These are phyloP conservation scores for Rhodeus uyekii DNA, from an alignment of 2,797 vertebrate genomes.

Conservation along the genomic window DNA sequence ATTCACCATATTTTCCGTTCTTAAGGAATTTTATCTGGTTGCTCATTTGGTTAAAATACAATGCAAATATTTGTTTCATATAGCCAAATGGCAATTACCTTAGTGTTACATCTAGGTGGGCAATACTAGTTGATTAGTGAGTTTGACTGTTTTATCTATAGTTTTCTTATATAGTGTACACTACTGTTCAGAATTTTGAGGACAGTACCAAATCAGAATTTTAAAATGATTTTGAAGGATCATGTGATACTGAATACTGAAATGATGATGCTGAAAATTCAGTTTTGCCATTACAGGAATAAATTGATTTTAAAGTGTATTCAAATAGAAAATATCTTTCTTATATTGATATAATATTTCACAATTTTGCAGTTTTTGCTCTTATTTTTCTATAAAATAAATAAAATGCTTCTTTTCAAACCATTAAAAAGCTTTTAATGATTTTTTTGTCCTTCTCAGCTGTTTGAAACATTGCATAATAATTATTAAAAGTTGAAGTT, in stretches of 20 bases:
- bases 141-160: too few species aligned
- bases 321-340: not conserved
- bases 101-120: not conserved
- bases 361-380: not conserved
- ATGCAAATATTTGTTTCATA: not conserved
- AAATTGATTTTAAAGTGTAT: not conserved
- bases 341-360: not conserved
- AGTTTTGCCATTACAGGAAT: not conserved
- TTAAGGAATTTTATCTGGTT: not conserved
- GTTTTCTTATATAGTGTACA: not conserved
- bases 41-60: not conserved
- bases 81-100: not conserved
- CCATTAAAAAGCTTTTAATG: not conserved
- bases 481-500: not conserved
- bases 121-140: not conserved
- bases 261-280: not conserved
- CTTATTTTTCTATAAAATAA: not conserved
- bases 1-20: not conserved
- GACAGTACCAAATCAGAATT: not conserved
- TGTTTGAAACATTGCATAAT: not conserved
- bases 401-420: not conserved
- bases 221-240: not conserved
- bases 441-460: too few species aligned
- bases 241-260: not conserved
- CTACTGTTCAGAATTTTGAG: not conserved